Evolutionary conservation across 2,888 invertebrate species (phyloP).

Genomic region (Hirtodrosophila confusa): DNA sequence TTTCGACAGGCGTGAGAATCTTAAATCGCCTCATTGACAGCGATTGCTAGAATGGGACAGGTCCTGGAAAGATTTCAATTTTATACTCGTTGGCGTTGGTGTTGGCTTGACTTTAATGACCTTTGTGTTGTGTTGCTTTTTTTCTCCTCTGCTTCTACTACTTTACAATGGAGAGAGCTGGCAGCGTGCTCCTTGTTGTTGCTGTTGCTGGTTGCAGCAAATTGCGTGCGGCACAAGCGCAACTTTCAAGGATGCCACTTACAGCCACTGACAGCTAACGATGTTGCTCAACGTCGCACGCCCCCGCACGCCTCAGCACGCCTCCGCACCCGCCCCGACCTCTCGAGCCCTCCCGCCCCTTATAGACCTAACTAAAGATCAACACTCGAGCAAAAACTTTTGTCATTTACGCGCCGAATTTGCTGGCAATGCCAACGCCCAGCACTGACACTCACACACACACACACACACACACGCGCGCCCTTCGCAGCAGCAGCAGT

Average conservation of each 20-base stretch:
- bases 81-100: conserved; percentile 16
- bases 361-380: conserved; percentile 67
- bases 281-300: conserved; percentile 66
- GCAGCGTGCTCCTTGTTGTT: conserved; percentile 11
- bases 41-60: background rate
- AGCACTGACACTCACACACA: background rate
- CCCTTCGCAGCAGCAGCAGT: background rate
- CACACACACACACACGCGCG: background rate
- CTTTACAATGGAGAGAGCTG: background rate
- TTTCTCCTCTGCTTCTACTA: background rate
- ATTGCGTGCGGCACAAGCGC: conserved; percentile 71
- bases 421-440: conserved; percentile 37
- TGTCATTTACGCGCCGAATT: conserved; percentile 76
- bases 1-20: conserved; percentile 21
- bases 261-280: conserved; percentile 75
- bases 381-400: conserved; percentile 74
- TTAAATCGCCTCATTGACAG: conserved; percentile 7
- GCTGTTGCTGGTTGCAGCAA: conserved; percentile 57
- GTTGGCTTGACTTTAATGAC: conserved; percentile 34
- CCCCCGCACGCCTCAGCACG: conserved; percentile 24
- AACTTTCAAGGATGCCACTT: conserved; percentile 78
- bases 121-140: conserved; percentile 1
- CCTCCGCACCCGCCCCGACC: background rate
- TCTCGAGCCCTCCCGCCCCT: background rate
- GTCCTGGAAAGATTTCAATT: conserved; percentile 20